Conservation (phyloP, 2,888 invertebrate species). For the Chromoteleia sp. region DNA sequence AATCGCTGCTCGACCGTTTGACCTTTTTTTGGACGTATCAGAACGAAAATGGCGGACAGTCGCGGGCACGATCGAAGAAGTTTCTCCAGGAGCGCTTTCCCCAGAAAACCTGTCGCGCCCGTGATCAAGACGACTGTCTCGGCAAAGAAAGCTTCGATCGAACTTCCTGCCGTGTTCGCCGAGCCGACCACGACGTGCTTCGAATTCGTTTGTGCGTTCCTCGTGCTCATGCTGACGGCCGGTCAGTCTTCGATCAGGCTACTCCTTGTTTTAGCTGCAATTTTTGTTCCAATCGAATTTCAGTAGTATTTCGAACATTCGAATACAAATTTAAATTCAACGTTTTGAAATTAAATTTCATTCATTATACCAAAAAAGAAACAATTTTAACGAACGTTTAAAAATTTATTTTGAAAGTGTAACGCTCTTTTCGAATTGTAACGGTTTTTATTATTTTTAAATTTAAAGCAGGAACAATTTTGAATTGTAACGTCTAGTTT, state of each 20-base stretch:
- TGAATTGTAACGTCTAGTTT: too few species aligned
- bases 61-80: conserved; percentile 93
- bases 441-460: too few species aligned
- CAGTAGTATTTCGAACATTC: too few species aligned
- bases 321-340: too few species aligned
- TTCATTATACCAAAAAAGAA: too few species aligned
- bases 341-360: too few species aligned
- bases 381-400: too few species aligned
- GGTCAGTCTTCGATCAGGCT: conserved; percentile 59
- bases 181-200: conserved; percentile 73
- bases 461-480: too few species aligned
- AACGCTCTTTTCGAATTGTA: too few species aligned
- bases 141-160: conserved; percentile 85
- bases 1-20: conserved; percentile 89
- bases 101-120: conserved; percentile 95
- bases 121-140: conserved; percentile 86
- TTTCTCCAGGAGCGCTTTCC: conserved; percentile 97
- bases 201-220: conserved; percentile 77
- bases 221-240: conserved; percentile 77
- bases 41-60: conserved; percentile 91
- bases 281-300: too few species aligned
- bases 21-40: conserved; percentile 92
- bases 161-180: conserved; percentile 73
- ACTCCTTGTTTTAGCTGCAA: conserved; percentile 66
- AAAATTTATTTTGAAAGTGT: too few species aligned